Evolutionary conservation across 2,797 vertebrate genomes (phyloP), one percentile per base, ranked within the genome.

Genomic region (Naso thynnoides): DNA sequence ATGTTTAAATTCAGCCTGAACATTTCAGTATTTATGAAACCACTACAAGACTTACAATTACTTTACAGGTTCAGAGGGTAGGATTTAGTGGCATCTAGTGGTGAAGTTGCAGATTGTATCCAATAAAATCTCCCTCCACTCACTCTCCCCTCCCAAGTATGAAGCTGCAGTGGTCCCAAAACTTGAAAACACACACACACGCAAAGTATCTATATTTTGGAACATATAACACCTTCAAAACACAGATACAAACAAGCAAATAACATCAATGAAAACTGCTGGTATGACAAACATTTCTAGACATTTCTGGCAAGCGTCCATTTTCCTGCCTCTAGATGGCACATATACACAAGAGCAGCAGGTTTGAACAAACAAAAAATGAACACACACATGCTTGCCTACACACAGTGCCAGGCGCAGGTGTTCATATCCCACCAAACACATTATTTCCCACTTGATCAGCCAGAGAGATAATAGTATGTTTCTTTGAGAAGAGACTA

Each of bases 361-460:
- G 39, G 55, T n/a, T 24, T 52, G 26, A 73, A 60, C 31, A 53
- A 60, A 62, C 5, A 55, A 45, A 16, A 72, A 59, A 80, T 19
- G 59, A 50, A 72, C 61, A 74, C 24, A 65, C 60, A 70, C 62
- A 59, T 7, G 26, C 41, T 50, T 53, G 23, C 75, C 27, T 71
- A 80, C 66, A 27, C 61, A 36, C 45, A 50, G 74, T 78, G 59
- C 54, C 54, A 80, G 67, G 39, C 63, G 45, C 87, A 90, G 84
- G 86, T 88, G 84, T 79, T 90, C 70, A 57, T 73, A 78, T 83
- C 73, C 50, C 42, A 78, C 79, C 77, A 75, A 91, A 88, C 86
- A 79, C 24, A 26, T 77, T 72, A 88, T 92, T 91, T 91, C 84
- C 88, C 86, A 90, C 88, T 92, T 90, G 89, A 90, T 82, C 89